These are phyloP conservation scores for Drymodes brunneopygia DNA, from an alignment of 2,113 vertebrate genomes.

Conservation along the genomic window DNA sequence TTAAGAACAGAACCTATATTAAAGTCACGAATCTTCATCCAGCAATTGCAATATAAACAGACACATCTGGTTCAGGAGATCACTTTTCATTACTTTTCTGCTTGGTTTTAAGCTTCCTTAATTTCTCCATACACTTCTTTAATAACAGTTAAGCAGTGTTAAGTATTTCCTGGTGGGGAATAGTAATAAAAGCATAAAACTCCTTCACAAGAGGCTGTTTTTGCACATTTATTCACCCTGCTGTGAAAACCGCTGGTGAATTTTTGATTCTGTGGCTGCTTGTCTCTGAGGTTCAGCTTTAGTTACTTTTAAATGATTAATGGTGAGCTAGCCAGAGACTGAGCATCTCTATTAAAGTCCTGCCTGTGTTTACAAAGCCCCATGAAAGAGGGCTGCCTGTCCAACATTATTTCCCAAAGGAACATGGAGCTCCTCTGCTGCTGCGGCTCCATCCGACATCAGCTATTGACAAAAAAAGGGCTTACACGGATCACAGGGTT, in stretches of 20 bases:
- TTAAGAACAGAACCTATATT: neutral
- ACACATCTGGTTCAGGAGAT: neutral
- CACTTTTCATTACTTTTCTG: neutral
- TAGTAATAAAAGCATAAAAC: neutral
- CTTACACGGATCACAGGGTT: neutral
- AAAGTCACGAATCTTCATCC: neutral
- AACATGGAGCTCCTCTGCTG: neutral
- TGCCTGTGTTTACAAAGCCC: neutral
- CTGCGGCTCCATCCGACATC: neutral
- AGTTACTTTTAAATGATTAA: neutral
- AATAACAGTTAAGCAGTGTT: neutral
- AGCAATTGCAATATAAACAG: neutral
- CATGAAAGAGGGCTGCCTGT: accelerated
- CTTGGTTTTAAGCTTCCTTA: neutral
- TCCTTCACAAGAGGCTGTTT: neutral
- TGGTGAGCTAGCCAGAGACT: neutral
- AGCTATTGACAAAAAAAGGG: neutral
- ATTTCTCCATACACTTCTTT: neutral
- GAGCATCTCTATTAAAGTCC: neutral
- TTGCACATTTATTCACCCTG: neutral
- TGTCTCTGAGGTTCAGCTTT: neutral
- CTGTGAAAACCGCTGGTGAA: neutral
- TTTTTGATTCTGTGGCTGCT: neutral
- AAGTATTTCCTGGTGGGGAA: neutral
- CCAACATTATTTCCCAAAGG: neutral